Evolutionary conservation across 2,888 invertebrate species (phyloP).

Genomic region (Drosophila percnosoma): DNA sequence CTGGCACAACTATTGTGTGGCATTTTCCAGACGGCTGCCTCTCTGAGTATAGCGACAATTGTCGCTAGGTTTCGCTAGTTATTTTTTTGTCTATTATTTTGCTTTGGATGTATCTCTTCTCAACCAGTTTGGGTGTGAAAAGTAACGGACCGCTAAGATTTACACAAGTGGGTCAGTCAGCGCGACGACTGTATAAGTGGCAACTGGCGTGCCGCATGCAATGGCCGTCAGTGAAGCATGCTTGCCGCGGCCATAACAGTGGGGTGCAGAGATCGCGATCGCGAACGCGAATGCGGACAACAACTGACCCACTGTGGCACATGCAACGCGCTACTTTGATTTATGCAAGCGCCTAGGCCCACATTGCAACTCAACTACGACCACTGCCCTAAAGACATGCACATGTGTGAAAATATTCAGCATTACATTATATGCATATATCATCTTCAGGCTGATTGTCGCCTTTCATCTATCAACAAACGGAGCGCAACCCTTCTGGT

Average conservation of each 20-base stretch:
- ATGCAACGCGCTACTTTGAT: conserved; percentile 54
- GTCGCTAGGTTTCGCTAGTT: conserved; percentile 66
- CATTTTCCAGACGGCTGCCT: conserved; percentile 62
- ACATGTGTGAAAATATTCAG: conserved; percentile 3
- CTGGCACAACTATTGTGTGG: conserved; percentile 61
- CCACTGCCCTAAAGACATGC: conserved; percentile 15
- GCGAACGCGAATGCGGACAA: conserved; percentile 11
- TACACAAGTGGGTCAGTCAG: conserved; percentile 66
- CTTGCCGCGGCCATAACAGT: not conserved
- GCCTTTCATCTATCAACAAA: conserved; percentile 42
- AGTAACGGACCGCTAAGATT: conserved; percentile 64
- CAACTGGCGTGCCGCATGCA: conserved; percentile 68
- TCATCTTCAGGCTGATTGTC: conserved; percentile 53
- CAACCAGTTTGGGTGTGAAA: conserved; percentile 72
- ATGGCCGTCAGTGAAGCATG: conserved; percentile 36
- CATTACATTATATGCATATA: conserved; percentile 24
- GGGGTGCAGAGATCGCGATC: conserved; percentile 17
- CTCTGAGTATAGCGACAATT: conserved; percentile 48
- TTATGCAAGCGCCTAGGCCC: conserved; percentile 51
- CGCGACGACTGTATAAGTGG: conserved; percentile 16
- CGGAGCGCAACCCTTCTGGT: conserved; percentile 34
- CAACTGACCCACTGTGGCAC: conserved; percentile 34
- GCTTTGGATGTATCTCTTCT: conserved; percentile 25
- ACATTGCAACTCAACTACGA: conserved; percentile 15
- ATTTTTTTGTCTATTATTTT: not conserved